phyloP scores from a whole-genome alignment of 2,113 vertebrate species.

The Paracanthobrama guichenoti region DNA sequence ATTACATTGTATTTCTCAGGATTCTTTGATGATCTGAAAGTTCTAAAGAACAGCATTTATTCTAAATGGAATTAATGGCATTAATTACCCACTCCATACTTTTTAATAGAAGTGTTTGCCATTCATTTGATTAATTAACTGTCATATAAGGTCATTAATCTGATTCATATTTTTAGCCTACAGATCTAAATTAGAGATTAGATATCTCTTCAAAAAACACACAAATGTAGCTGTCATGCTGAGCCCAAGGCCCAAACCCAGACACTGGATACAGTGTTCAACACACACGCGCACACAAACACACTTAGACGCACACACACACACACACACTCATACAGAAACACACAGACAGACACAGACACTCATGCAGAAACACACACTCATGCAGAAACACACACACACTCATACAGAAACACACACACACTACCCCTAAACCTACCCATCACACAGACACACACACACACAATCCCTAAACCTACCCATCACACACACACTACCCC shows the following conservation, averaged over 20 bases:
- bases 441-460: too few species aligned
- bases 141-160: neutral
- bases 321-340: too few species aligned
- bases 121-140: neutral
- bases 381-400: too few species aligned
- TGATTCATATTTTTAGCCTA: neutral
- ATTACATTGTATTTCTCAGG: neutral
- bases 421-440: too few species aligned
- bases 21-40: neutral
- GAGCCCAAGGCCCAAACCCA: slow-evolving; percentile 28
- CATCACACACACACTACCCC: neutral
- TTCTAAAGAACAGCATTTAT: neutral
- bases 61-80: too few species aligned
- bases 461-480: too few species aligned
- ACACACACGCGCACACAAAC: too few species aligned
- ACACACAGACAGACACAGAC: neutral
- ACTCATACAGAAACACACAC: too few species aligned
- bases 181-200: neutral
- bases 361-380: neutral
- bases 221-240: neutral
- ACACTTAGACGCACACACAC: too few species aligned
- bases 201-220: neutral
- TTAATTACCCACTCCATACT: neutral
- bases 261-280: neutral
- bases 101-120: neutral